Evolutionary conservation across 2,113 vertebrate species (phyloP).

Genomic region (Thermophis baileyi): DNA sequence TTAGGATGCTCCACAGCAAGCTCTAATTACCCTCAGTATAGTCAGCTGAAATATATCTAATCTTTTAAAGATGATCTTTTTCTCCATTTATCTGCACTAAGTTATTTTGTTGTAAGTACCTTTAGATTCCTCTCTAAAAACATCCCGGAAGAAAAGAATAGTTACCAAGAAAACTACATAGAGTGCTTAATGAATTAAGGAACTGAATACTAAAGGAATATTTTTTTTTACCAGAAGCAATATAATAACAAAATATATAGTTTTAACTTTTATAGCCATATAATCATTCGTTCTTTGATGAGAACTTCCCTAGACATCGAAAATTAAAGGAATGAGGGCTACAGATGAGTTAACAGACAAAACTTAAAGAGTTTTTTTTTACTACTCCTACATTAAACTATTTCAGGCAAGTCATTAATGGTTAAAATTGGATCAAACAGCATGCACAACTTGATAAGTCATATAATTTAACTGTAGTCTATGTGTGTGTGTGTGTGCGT

Average conservation of each 20-base stretch:
- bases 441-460: neutral
- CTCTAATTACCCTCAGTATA: neutral
- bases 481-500: neutral
- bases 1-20: neutral
- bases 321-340: neutral
- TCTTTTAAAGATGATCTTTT: neutral
- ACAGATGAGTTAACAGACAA: neutral
- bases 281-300: neutral
- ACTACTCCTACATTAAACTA: neutral
- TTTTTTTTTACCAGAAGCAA: neutral
- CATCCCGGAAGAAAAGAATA: neutral
- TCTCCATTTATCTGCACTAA: neutral
- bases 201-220: neutral
- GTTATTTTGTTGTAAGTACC: neutral
- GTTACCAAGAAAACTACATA: neutral
- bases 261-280: neutral
- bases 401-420: neutral
- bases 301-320: neutral
- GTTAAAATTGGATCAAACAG: neutral
- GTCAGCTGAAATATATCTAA: neutral
- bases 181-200: neutral
- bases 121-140: neutral
- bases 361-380: neutral
- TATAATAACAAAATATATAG: neutral
- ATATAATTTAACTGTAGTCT: neutral